Percentiles rank a stretch among this genome's conserved stretches.
phyloP scores from a whole-genome alignment of 2,888 invertebrate species.

The Argyresthia albistria region DNA sequence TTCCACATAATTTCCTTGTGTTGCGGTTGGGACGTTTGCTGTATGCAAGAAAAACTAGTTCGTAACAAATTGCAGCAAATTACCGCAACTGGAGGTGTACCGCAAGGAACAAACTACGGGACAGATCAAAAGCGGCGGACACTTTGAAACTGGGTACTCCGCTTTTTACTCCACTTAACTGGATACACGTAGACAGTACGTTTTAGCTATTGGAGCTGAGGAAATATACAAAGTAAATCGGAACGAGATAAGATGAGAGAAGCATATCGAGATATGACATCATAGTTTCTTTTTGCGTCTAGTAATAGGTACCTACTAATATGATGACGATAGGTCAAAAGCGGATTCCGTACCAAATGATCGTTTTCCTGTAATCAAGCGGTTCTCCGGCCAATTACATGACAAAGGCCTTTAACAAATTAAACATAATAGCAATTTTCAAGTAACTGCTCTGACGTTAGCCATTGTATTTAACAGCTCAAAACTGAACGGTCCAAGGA shows the following conservation, averaged over 20 bases:
- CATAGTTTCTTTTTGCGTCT: not conserved
- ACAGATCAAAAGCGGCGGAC: not conserved
- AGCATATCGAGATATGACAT: not conserved
- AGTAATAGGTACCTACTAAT: not conserved
- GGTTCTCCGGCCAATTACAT: not conserved
- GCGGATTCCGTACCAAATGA: not conserved
- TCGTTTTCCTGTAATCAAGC: not conserved
- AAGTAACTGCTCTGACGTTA: not conserved
- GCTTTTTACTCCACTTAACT: too few species aligned
- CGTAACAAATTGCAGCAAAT: slow-evolving; percentile 17
- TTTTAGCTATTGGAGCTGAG: not conserved
- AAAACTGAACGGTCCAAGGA: too few species aligned
- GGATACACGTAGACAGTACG: not conserved
- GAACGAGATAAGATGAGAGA: too few species aligned
- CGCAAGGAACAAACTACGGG: slow-evolving; percentile 1
- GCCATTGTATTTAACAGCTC: too few species aligned
- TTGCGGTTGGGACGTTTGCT: slow-evolving; percentile 7
- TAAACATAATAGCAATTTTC: not conserved
- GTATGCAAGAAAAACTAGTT: slow-evolving; percentile 14
- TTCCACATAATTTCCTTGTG: slow-evolving; percentile 5
- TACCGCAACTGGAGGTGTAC: slow-evolving; percentile 8
- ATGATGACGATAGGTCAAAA: not conserved
- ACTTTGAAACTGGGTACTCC: not conserved
- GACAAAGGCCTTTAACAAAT: not conserved
- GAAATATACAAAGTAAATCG: too few species aligned